These are phyloP conservation scores for Hyppa rectilinea DNA, from an alignment of 2,888 invertebrate species.

Conservation along the genomic window DNA sequence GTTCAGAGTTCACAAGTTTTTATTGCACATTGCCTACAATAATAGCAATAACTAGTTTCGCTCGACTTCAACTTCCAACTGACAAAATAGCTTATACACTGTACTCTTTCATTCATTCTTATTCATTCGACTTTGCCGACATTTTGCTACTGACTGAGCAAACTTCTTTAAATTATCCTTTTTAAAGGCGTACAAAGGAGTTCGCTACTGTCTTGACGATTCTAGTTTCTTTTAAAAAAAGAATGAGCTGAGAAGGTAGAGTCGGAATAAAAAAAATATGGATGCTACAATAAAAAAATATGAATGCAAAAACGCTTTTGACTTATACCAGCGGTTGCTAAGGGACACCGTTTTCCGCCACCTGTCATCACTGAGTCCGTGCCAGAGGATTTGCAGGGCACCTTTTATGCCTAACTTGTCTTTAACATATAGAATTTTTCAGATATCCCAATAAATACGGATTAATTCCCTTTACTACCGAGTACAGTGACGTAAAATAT, in stretches of 20 bases:
- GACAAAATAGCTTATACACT: slow-evolving; percentile 11
- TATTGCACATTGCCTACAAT: slow-evolving; percentile 3
- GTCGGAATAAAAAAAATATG: neutral
- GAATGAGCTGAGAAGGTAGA: neutral
- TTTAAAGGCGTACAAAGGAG: slow-evolving; percentile 20
- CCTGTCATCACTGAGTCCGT: slow-evolving; percentile 70
- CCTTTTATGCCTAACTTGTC: slow-evolving; percentile 80
- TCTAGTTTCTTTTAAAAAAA: slow-evolving; percentile 27
- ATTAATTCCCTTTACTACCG: slow-evolving; percentile 36
- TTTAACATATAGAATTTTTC: slow-evolving; percentile 77
- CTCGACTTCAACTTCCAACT: slow-evolving; percentile 19
- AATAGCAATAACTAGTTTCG: slow-evolving; percentile 27
- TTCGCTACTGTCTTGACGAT: slow-evolving; percentile 13
- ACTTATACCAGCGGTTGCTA: slow-evolving; percentile 57
- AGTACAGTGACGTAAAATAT: slow-evolving; percentile 29
- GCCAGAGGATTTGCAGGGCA: slow-evolving; percentile 69
- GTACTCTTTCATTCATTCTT: slow-evolving; percentile 7
- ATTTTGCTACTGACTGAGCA: slow-evolving; percentile 9
- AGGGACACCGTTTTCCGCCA: slow-evolving; percentile 65
- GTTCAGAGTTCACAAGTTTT: slow-evolving; percentile 13
- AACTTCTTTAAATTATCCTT: slow-evolving; percentile 2
- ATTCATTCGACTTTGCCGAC: neutral
- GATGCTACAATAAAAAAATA: slow-evolving; percentile 6
- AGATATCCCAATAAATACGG: slow-evolving; percentile 49
- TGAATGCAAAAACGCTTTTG: slow-evolving; percentile 33